phyloP scores from a whole-genome alignment of 2,797 vertebrate genomes.

The Poliocrania exsul region DNA sequence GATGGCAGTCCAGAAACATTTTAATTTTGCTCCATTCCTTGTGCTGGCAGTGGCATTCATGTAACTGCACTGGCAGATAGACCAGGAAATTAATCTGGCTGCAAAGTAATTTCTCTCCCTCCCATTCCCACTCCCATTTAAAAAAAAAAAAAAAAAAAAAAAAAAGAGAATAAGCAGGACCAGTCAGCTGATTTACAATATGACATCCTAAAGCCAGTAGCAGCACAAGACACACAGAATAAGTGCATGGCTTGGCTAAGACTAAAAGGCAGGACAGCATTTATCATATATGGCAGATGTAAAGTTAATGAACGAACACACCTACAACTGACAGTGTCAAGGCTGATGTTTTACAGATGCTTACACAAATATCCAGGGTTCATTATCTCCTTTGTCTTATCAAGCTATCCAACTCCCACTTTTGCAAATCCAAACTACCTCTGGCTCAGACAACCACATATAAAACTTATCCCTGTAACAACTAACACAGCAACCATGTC shows the following conservation, averaged over 20 bases:
- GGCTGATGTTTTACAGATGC: neutral
- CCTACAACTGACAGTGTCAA: neutral
- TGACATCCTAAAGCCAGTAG: neutral
- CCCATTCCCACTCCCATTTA: neutral
- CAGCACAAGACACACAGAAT: neutral
- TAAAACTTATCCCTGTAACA: neutral
- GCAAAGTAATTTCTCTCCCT: constrained; percentile 26
- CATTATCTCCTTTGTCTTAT: neutral
- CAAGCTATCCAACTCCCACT: neutral
- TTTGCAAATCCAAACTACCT: neutral
- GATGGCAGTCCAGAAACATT: constrained; percentile 24
- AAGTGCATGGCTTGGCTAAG: neutral
- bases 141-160: neutral
- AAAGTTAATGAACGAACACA: neutral
- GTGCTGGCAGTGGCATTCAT: constrained; percentile 10
- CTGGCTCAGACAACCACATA: neutral
- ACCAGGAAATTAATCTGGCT: constrained; percentile 45
- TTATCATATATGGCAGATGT: neutral
- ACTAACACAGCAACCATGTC: neutral
- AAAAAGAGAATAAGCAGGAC: neutral
- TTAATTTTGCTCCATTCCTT: constrained; percentile 21
- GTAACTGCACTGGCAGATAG: constrained; percentile 1
- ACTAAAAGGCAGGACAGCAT: neutral
- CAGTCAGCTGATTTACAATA: neutral
- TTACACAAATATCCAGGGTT: neutral